Evolutionary conservation across 1,140 invertebrate genomes (phyloP).

Genomic region (Thrips palmi): DNA sequence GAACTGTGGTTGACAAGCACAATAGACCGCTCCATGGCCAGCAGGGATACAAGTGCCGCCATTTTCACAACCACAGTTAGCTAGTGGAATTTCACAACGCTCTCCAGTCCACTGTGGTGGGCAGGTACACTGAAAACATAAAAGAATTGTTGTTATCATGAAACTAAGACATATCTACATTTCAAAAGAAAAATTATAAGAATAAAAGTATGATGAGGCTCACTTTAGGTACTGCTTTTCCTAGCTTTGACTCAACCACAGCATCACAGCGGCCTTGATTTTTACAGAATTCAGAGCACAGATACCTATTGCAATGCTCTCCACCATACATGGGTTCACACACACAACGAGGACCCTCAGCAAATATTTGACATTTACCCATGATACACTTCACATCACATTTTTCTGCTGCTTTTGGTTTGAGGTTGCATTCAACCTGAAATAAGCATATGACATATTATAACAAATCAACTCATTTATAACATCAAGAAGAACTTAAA

Average conservation of each 20-base stretch:
- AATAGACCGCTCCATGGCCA: slow-evolving; percentile 19
- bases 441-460: no score
- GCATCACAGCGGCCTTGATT: slow-evolving; percentile 40
- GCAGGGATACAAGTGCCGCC: slow-evolving; percentile 30
- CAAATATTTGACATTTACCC: slow-evolving; percentile 33
- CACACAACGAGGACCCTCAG: slow-evolving; percentile 28
- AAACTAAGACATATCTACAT: background rate
- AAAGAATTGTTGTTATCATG: slow-evolving; percentile 3
- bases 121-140: slow-evolving; percentile 41
- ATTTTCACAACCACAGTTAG: slow-evolving; percentile 32
- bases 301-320: slow-evolving; percentile 37
- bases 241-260: slow-evolving; percentile 10
- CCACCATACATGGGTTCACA: slow-evolving; percentile 41
- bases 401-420: slow-evolving; percentile 12
- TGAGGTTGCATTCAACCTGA: no score
- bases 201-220: no score
- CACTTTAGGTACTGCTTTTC: background rate
- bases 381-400: slow-evolving; percentile 27
- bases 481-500: background rate
- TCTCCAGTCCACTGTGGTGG: slow-evolving; percentile 40
- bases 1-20: slow-evolving; percentile 26
- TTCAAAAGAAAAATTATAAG: slow-evolving; percentile 3
- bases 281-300: slow-evolving; percentile 39
- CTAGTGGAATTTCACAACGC: slow-evolving; percentile 37
- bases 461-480: background rate